These are phyloP conservation scores for Lasioglossum figueresi DNA, from an alignment of 2,888 invertebrate species.

Conservation along the genomic window DNA sequence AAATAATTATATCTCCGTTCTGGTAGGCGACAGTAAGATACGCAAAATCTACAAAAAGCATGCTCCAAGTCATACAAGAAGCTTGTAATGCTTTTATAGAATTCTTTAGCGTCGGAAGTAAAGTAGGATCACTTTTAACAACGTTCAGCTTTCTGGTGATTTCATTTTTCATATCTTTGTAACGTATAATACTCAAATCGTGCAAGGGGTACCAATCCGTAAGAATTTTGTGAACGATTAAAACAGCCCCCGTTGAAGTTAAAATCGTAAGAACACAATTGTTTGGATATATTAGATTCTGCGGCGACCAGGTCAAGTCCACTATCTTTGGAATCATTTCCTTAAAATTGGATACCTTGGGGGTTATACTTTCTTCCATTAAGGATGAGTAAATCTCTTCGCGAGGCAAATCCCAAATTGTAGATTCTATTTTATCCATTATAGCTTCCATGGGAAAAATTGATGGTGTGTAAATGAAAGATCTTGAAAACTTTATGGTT, in stretches of 20 bases:
- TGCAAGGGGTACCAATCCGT: slow-evolving; percentile 76
- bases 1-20: slow-evolving; percentile 77
- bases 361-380: slow-evolving; percentile 75
- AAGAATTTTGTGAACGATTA: slow-evolving; percentile 72
- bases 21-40: slow-evolving; percentile 76
- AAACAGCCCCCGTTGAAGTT: slow-evolving; percentile 77
- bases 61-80: slow-evolving; percentile 78
- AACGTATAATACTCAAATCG: slow-evolving; percentile 71
- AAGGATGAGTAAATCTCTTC: slow-evolving; percentile 76
- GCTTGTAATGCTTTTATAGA: slow-evolving; percentile 71
- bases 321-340: slow-evolving; percentile 70
- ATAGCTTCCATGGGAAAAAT: slow-evolving; percentile 71
- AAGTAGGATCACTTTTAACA: slow-evolving; percentile 17
- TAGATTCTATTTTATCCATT: slow-evolving; percentile 55
- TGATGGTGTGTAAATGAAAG: slow-evolving; percentile 77
- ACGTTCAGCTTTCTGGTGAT: slow-evolving; percentile 39
- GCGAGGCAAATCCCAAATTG: slow-evolving; percentile 70
- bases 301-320: slow-evolving; percentile 78
- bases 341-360: slow-evolving; percentile 71
- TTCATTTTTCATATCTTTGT: slow-evolving; percentile 61
- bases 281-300: slow-evolving; percentile 70
- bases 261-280: slow-evolving; percentile 77
- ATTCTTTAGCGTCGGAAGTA: slow-evolving; percentile 36
- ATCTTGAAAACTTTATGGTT: slow-evolving; percentile 74
- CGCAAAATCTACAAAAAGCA: slow-evolving; percentile 70